Evolutionary conservation across 2,113 vertebrate genomes (phyloP), one percentile per base, ranked within the genome.

Genomic region (Emydura subglobosa): DNA sequence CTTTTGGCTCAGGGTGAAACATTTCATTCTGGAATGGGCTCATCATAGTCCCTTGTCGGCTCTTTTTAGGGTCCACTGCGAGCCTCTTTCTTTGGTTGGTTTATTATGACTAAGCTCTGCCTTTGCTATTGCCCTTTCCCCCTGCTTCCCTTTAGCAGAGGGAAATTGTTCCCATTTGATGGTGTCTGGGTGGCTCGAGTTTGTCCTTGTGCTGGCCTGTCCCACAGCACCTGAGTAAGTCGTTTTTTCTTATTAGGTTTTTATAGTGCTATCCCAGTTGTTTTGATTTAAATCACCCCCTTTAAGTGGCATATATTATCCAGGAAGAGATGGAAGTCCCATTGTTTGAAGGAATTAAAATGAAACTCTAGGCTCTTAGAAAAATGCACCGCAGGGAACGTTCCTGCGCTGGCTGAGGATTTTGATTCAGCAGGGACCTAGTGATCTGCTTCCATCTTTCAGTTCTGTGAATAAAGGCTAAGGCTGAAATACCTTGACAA

Each of bases 221-320:
- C 65, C 57, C 92, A 24, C 11, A 42, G 13, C 27, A n/a, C 3
- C 42, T 6, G 39, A 44, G 72, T 21, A 22, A 44, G 42, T 7
- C 44, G 72, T 5, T 95, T 91, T 88, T 92, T 82, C 86, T 92
- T 93, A 47, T 85, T 74, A 79, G 95, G 90, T 85, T 89, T 65
- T 54, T 59, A 2, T 12, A 61, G 87, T 89, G 96, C 94, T 95
- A 95, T 89, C 89, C 87, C 94, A 96, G 51, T 86, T 90, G 80
- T 88, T 91, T 85, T 79, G 49, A 96, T 96, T 91, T 87, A 54
- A 81, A 88, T 81, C 7, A 31, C 0, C 80, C 80, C 85, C 79
- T 96, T 91, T 94, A 57, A 92, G 88, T 85, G 65, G 82, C 24
- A 27, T 27, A 16, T 31, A 12, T 76, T 27, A 13, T 1, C 3